A percentile compares a stretch with the other conserved stretches of the same genome.
Conservation (phyloP, 2,797 vertebrate genomes). For the Hapalemur alaotrensis region DNA sequence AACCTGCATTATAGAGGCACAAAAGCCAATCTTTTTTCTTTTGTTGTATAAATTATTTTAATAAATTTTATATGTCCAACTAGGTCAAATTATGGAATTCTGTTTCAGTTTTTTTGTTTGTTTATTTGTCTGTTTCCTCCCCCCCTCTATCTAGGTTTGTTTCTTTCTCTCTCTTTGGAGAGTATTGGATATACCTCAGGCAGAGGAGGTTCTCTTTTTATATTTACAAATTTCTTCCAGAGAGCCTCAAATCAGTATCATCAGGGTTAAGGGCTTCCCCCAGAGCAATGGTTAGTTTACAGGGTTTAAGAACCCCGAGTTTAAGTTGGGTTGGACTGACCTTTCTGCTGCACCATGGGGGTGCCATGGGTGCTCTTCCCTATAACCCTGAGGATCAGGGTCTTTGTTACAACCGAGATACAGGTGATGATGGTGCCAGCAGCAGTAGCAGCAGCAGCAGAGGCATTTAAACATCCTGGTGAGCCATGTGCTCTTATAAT, state of each 20-base stretch:
- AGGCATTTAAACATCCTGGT: neutral
- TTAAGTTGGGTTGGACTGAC: neutral
- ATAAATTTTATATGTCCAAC: neutral
- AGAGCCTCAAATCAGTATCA: neutral
- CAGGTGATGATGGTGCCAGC: neutral
- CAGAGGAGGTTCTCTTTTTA: neutral
- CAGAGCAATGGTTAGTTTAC: neutral
- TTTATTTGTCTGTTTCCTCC: neutral
- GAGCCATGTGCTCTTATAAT: neutral
- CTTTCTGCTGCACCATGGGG: neutral
- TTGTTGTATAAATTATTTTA: slow-evolving; percentile 28
- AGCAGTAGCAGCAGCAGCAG: neutral
- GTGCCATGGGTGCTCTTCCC: neutral
- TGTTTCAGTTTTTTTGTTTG: neutral
- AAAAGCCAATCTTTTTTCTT: neutral
- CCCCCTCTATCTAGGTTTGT: neutral
- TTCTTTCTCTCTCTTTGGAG: neutral
- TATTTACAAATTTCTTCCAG: neutral
- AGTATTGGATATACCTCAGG: neutral
- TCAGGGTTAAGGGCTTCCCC: neutral
- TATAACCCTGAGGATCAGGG: neutral
- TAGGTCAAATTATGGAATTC: neutral
- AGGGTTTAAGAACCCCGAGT: neutral
- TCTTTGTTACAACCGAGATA: neutral
- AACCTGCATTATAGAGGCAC: neutral